phyloP scores from a whole-genome alignment of 2,797 vertebrate species.

The Pelochelys cantorii region DNA sequence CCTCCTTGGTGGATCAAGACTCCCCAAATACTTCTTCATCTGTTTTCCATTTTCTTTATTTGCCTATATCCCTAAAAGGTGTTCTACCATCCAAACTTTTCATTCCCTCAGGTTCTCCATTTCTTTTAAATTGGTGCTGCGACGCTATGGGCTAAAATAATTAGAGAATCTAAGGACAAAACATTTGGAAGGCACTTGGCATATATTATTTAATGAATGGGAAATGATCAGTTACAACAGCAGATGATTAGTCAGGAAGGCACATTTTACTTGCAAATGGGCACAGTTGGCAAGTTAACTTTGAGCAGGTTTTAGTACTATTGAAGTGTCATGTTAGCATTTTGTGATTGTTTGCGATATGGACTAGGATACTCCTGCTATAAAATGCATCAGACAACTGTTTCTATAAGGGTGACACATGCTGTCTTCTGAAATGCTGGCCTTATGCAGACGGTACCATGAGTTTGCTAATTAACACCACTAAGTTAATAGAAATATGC shows the following conservation, averaged over 20 bases:
- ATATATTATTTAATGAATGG: slow-evolving; percentile 78
- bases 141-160: slow-evolving; percentile 66
- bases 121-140: slow-evolving; percentile 56
- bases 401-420: slow-evolving; percentile 12
- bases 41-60: background rate
- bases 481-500: slow-evolving; percentile 40
- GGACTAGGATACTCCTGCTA: slow-evolving; percentile 59
- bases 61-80: background rate
- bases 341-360: slow-evolving; percentile 58
- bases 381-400: slow-evolving; percentile 34
- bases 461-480: slow-evolving; percentile 1
- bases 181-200: slow-evolving; percentile 67
- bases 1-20: background rate
- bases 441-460: background rate
- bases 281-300: slow-evolving; percentile 75
- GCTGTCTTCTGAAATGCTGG: background rate
- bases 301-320: slow-evolving; percentile 63
- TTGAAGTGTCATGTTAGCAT: slow-evolving; percentile 69
- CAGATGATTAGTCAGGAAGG: slow-evolving; percentile 74
- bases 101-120: slow-evolving; percentile 8
- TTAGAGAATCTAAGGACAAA: slow-evolving; percentile 72
- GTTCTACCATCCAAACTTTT: background rate
- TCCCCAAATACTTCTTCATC: slow-evolving; percentile 13
- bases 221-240: slow-evolving; percentile 76
- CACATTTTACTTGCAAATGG: slow-evolving; percentile 81